Evolutionary conservation across 2,888 invertebrate species (phyloP), one percentile per base, ranked within the genome.

Genomic region (Alcis repandata): DNA sequence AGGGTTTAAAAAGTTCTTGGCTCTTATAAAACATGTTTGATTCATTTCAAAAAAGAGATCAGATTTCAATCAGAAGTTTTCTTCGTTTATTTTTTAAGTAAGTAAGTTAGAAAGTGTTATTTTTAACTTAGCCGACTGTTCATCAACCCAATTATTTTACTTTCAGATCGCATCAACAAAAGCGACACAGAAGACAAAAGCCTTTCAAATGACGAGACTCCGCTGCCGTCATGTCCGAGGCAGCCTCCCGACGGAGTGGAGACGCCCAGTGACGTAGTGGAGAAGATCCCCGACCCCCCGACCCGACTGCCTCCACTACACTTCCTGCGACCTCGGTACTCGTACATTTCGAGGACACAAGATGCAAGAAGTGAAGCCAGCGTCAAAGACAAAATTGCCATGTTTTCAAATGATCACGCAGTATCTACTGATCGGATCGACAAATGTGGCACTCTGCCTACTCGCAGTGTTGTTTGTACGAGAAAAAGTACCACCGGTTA

Each of bases 211-310:
- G 93, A 93, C 70, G 93, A 93, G 74, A 88, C 88, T 10, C 90
- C 91, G 59, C 80, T 90, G 38, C 93, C 95, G 58, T 94, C 94
- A 75, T 95, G 95, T 82, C 96, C 96, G 54, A 94, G 97, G 77
- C 95, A 96, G 84, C 97, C 97, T 72, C 97, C 97, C 46, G 97
- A 97, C 87, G 97, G 97, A 77, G 96, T 97, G 87, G 97, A 97
- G 87, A 97, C 97, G 85, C 97, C 97, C 59, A 92, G 94, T 51
- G 95, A 95, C 76, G 95, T 94, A 76, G 93, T 95, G 76, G 96
- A 96, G 83, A 91, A 92, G 78, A 84, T 81, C 36, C 89, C 88
- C 2, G 91, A 92, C 69, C 84, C 90, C 71, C 85, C 90, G 68
- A 80, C 89, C 63, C 85, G 87, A 46, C 77, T 90, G 6, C 91